Percentiles rank a stretch among this genome's conserved stretches.
These are phyloP conservation scores for Cyrtorhinus lividipennis DNA, from an alignment of 1,140 invertebrate genomes.

Conservation along the genomic window DNA sequence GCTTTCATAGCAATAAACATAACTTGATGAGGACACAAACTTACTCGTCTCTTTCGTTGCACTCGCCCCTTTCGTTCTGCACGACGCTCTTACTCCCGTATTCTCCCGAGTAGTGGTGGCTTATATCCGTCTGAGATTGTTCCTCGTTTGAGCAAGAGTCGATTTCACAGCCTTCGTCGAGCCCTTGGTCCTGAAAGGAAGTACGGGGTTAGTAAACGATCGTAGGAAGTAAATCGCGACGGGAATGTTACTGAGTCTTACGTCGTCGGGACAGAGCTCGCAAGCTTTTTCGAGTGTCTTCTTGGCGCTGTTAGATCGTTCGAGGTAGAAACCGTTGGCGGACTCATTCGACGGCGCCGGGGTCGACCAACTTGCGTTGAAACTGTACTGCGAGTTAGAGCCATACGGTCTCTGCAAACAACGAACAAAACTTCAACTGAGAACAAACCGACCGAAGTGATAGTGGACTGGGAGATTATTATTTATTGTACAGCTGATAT, in stretches of 20 bases:
- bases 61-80: too few species aligned
- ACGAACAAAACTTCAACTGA: too few species aligned
- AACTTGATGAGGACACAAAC: not conserved
- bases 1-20: not conserved
- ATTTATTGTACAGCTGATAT: not conserved
- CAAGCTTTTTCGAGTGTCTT: conserved; percentile 73
- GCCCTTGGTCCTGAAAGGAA: not conserved
- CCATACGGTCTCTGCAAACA: conserved; percentile 43
- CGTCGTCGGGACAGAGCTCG: conserved; percentile 66
- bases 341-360: conserved; percentile 88
- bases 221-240: not conserved
- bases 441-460: too few species aligned
- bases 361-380: conserved; percentile 78
- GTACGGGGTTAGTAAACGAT: too few species aligned
- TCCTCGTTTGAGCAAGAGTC: not conserved
- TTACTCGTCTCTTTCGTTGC: not conserved
- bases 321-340: conserved; percentile 86
- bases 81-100: not conserved
- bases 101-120: not conserved
- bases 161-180: not conserved
- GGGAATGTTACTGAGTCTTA: conserved; percentile 31
- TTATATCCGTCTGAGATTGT: not conserved
- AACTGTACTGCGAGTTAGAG: conserved; percentile 53
- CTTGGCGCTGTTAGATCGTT: conserved; percentile 82
- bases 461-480: too few species aligned